Conservation (phyloP, 2,113 vertebrate species). For the Crocuta crocuta region DNA sequence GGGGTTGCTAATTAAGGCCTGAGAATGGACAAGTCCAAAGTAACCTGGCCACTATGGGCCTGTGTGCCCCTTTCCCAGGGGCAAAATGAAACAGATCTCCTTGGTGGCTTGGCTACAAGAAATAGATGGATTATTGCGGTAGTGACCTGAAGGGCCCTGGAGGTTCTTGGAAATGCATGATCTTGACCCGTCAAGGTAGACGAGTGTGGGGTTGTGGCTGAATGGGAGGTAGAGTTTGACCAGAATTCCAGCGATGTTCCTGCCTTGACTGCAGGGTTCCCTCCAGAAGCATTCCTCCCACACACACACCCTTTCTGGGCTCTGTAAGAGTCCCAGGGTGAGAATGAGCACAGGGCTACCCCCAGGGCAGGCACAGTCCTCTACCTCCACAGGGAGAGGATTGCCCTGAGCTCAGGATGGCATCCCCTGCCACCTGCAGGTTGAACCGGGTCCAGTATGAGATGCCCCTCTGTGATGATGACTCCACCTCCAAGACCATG, state of each 20-base stretch:
- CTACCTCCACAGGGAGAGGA: neutral
- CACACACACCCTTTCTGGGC: neutral
- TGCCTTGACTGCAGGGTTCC: neutral
- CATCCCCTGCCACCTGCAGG: conserved; percentile 80
- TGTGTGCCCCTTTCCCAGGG: neutral
- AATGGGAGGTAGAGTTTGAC: neutral
- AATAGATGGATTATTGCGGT: neutral
- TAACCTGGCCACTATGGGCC: neutral
- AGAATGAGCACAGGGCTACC: neutral
- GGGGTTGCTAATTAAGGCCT: neutral
- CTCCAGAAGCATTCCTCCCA: neutral
- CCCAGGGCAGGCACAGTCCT: neutral
- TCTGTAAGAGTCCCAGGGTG: neutral
- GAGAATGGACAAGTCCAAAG: neutral
- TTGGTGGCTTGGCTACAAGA: neutral
- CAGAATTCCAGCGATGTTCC: neutral
- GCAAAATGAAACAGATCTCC: neutral
- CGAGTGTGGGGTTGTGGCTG: neutral
- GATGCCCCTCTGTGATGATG: conserved; percentile 85
- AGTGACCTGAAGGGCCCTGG: neutral
- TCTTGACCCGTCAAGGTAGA: neutral
- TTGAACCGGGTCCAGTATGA: conserved; percentile 88
- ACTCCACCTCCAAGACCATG: conserved; percentile 54
- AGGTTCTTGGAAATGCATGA: neutral
- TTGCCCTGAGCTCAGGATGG: neutral